Conservation (phyloP, 2,113 vertebrate genomes). For the Leptobrachium leishanense region DNA sequence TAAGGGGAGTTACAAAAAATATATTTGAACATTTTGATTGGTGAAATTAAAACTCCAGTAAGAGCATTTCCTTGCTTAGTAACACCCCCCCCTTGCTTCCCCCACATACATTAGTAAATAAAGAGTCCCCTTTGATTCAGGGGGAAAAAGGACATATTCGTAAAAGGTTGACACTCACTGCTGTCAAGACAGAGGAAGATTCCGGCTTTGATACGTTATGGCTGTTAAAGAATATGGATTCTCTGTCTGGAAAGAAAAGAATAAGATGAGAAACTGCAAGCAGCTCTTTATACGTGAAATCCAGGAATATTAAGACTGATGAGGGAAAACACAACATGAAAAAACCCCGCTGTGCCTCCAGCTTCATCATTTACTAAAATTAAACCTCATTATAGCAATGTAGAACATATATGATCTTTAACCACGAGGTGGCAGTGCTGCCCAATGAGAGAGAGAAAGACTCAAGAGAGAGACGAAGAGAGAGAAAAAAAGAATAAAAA, state of each 20-base stretch:
- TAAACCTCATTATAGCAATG: too few species aligned
- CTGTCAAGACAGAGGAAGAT: constrained; percentile 92
- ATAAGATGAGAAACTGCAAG: neutral
- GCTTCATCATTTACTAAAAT: too few species aligned
- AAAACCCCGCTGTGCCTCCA: too few species aligned
- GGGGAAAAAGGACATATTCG: neutral
- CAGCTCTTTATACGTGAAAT: too few species aligned
- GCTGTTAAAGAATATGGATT: constrained; percentile 99
- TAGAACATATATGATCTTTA: too few species aligned
- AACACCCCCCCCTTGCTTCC: neutral
- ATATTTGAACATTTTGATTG: too few species aligned
- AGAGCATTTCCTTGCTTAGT: too few species aligned
- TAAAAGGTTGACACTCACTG: constrained; percentile 68
- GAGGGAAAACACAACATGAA: neutral
- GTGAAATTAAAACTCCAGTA: too few species aligned
- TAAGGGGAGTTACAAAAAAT: too few species aligned
- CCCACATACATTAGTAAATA: neutral
- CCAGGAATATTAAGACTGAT: neutral
- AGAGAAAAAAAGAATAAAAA: too few species aligned
- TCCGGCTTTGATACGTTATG: constrained; percentile 98
- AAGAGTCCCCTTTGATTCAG: neutral
- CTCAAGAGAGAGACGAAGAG: too few species aligned
- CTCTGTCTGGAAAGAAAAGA: constrained; percentile 77
- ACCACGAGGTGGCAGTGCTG: constrained; percentile 13
- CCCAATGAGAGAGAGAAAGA: too few species aligned